Evolutionary conservation across 2,113 vertebrate genomes (phyloP).

Genomic region (Muntiacus muntjak): DNA sequence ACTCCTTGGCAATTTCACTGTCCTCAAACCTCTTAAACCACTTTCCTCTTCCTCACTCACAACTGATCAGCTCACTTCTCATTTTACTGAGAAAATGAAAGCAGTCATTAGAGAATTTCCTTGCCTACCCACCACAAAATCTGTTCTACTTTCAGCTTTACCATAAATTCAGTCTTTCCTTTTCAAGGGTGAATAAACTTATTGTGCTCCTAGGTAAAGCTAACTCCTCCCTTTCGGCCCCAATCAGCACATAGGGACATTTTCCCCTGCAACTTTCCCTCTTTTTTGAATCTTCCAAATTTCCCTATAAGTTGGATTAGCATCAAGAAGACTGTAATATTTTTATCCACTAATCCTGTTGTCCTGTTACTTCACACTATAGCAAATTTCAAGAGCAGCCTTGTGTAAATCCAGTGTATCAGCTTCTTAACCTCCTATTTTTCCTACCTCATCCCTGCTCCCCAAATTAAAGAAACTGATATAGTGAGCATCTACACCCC

Average conservation of each 20-base stretch:
- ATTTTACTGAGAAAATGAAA: conserved; percentile 10
- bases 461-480: not conserved
- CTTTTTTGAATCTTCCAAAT: not conserved
- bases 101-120: not conserved
- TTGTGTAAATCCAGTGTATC: not conserved
- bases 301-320: not conserved
- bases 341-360: not conserved
- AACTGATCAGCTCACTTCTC: not conserved
- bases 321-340: not conserved
- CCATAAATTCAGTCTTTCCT: not conserved
- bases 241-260: not conserved
- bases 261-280: not conserved
- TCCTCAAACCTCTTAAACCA: conserved; percentile 41
- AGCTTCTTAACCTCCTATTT: not conserved
- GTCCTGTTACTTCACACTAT: not conserved
- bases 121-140: not conserved
- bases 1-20: not conserved
- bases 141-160: not conserved
- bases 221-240: not conserved
- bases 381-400: not conserved
- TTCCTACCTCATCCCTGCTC: too few species aligned
- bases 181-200: not conserved
- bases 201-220: not conserved
- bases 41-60: not conserved
- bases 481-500: not conserved